Percentiles rank a stretch among this genome's conserved stretches.
Evolutionary conservation across 1,140 invertebrate genomes (phyloP).

Genomic region (Calliopsis andreniformis): DNA sequence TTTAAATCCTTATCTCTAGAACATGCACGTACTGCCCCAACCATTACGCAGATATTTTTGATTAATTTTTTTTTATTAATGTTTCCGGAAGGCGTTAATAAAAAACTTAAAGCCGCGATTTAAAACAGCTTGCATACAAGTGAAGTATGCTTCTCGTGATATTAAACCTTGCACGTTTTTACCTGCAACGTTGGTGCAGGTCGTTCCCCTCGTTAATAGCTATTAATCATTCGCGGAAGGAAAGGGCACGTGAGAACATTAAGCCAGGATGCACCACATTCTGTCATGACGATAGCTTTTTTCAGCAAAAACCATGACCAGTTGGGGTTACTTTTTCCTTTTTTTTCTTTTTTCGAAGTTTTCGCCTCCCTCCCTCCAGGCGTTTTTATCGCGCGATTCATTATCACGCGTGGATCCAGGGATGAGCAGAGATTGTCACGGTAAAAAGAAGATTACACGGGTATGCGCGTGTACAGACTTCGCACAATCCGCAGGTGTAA

Average conservation of each 20-base stretch:
- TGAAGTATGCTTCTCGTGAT: slow-evolving; percentile 15
- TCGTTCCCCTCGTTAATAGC: slow-evolving; percentile 44
- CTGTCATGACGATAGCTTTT: slow-evolving; percentile 49
- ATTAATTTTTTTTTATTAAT: background rate
- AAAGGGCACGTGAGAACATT: slow-evolving; percentile 50
- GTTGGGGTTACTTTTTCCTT: slow-evolving; percentile 34
- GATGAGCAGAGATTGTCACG: slow-evolving; percentile 59
- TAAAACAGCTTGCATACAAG: slow-evolving; percentile 4
- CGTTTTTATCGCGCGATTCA: slow-evolving; percentile 41
- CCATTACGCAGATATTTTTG: background rate
- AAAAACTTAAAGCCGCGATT: background rate
- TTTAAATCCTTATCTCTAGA: too few species aligned
- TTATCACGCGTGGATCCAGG: slow-evolving; percentile 41
- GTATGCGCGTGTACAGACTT: slow-evolving; percentile 52
- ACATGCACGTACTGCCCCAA: too few species aligned
- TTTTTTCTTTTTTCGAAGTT: background rate
- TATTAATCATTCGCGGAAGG: slow-evolving; percentile 34
- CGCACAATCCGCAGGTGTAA: slow-evolving; percentile 64
- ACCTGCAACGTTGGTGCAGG: slow-evolving; percentile 18
- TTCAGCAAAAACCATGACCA: slow-evolving; percentile 50
- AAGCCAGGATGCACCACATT: slow-evolving; percentile 30
- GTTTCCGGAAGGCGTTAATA: background rate
- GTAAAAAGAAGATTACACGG: slow-evolving; percentile 58
- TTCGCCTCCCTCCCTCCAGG: background rate
- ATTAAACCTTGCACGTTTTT: slow-evolving; percentile 32